Conservation (phyloP, 2,797 vertebrate genomes). For the Kryptolebias ocellatus region DNA sequence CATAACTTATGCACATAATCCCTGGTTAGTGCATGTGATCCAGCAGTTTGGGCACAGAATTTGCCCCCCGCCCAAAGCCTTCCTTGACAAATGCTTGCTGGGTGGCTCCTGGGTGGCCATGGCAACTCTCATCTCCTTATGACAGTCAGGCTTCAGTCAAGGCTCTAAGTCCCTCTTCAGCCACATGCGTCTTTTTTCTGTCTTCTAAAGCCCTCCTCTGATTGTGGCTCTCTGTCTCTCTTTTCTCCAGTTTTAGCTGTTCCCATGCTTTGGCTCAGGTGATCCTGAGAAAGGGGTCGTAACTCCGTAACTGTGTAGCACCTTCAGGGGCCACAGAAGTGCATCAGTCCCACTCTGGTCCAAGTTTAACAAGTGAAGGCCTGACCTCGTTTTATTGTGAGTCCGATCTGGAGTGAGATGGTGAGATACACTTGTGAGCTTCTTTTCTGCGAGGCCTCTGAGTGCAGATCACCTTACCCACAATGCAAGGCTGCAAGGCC, state of each 20-base stretch:
- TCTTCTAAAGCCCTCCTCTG: slow-evolving; percentile 70
- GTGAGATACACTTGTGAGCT: slow-evolving; percentile 66
- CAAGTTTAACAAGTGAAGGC: slow-evolving; percentile 50
- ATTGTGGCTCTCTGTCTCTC: slow-evolving; percentile 62
- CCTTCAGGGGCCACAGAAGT: slow-evolving; percentile 38
- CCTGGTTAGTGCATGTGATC: slow-evolving; percentile 84
- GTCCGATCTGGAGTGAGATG: slow-evolving; percentile 69
- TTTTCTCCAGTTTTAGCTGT: slow-evolving; percentile 45
- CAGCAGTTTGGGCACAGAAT: slow-evolving; percentile 76
- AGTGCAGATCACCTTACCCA: slow-evolving; percentile 70
- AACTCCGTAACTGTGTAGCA: slow-evolving; percentile 36
- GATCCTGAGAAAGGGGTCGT: slow-evolving; percentile 41
- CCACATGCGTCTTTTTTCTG: slow-evolving; percentile 68
- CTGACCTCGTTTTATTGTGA: slow-evolving; percentile 72
- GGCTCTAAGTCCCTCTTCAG: slow-evolving; percentile 73
- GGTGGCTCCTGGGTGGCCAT: slow-evolving; percentile 77
- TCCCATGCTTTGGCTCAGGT: slow-evolving; percentile 59
- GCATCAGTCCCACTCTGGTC: slow-evolving; percentile 28
- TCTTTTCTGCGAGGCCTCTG: slow-evolving; percentile 66
- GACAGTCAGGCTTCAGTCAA: slow-evolving; percentile 80
- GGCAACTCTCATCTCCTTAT: slow-evolving; percentile 80
- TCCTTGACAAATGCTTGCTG: slow-evolving; percentile 73
- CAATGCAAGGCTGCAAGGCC: slow-evolving; percentile 43
- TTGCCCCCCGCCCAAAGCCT: slow-evolving; percentile 63
- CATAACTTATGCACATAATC: slow-evolving; percentile 97